Base-by-base conservation (phyloP, 2,888 invertebrate genomes). In the Isoperla grammatica region DNA sequence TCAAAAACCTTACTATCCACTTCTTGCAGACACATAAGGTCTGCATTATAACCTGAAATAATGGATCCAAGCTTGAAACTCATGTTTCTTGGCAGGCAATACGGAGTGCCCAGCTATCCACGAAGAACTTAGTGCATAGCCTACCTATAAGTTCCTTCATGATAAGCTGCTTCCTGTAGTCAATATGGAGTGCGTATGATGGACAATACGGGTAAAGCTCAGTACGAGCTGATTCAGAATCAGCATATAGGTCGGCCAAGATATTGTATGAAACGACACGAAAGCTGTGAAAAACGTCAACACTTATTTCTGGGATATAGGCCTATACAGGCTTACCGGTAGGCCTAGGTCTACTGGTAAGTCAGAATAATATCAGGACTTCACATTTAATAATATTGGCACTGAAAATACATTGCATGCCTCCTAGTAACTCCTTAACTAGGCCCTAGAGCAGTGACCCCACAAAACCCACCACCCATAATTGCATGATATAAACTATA, bases 11-110 rank as follows among this genome's bases (percentile, higher is more conserved):
- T 88, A 11, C 72, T 72, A 72, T 97, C 96, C 0, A 95, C 92
- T 80, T 97, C 97, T 81, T 97, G 96, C 12, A 97, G 77, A 68
- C 95, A 95, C 56, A 95, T 77, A 55, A 97, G 77, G 73, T 97
- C 96, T 40, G 86, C 84, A 76, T 95, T 89, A 71, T 93, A 12
- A 71, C 67, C 70, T 48, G 11, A 1, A 49, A 1, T 15, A 50
- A 11, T 43, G 1, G 2, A 48, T 29, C 29, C 4, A 4, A 6
- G 29, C 4, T 29, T n/a, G n/a, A 29, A 29, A 29, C 8, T 29
- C 29, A 8, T 4, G 5, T 8, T 29, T 29, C 4, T 8, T 8
- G 29, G 29, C 8, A 29, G 29, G 29, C 5, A 6, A 6, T 29
- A 29, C 8, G 29, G 29, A n/a, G n/a, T n/a, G n/a, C n/a, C n/a